Base-by-base conservation (phyloP, 2,797 vertebrate genomes). In the Furcifer pardalis region DNA sequence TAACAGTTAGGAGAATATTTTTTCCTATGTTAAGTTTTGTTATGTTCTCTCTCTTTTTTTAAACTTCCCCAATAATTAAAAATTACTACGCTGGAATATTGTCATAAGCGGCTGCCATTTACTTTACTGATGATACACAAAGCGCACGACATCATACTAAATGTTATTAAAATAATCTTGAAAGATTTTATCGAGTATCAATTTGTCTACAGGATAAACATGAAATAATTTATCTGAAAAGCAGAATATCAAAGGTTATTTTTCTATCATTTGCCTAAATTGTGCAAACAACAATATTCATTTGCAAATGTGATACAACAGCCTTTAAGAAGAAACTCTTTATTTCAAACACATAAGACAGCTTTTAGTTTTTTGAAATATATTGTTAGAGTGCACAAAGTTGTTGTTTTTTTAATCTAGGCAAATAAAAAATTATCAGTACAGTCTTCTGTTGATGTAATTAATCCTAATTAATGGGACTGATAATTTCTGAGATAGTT, bases 31-130 rank as follows among this genome's bases (percentile, higher is more conserved):
- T 69, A 9, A 42, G 17, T 81, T 75, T 2, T 79, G 89, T 85
- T 73, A n/a, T 17, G 40, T 9, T 46, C 83, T 77, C 87, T 3
- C 49, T 84, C n/a, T 56, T 56, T 56, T 56, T 19, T 19, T 19
- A 56, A 23, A 19, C 88, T 89, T 87, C 86, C 35, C 30, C 79
- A 89, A 85, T 77, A n/a, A 81, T 81, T 79, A 91, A 83, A 90
- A 62, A 88, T 49, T 52, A 82, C 73, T 27, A 77, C 13, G 84
- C 82, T 82, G 79, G 59, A 87, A 12, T 90, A 90, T 21, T 74
- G 75, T 66, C 84, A 87, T 35, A 78, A 37, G 4, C 65, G 92
- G 82, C 86, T 82, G n/a, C 62, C 71, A 77, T 5, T 4, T 46
- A 86, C 74, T 1, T 89, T 81, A 88, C 82, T 49, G 82, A 4